Conservation (phyloP, 2,797 vertebrate genomes). For the Gorsachius magnificus region DNA sequence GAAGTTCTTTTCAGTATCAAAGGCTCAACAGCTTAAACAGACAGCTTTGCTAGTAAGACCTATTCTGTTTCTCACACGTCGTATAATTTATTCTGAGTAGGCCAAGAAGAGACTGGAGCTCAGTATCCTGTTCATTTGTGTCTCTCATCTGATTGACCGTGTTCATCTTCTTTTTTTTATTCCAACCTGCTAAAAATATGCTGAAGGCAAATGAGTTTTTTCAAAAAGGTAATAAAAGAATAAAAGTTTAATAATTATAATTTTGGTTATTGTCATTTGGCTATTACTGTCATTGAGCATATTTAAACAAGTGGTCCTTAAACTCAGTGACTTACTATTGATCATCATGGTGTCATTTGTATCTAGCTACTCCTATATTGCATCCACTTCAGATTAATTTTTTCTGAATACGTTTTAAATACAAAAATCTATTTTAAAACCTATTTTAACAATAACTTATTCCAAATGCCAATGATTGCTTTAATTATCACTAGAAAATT, state of each 20-base stretch:
- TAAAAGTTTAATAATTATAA: background rate
- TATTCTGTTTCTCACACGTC: background rate
- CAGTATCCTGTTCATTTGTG: background rate
- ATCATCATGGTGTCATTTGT: background rate
- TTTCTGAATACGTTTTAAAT: background rate
- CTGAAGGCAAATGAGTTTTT: background rate
- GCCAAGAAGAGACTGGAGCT: background rate
- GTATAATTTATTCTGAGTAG: background rate
- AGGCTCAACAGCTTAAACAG: background rate
- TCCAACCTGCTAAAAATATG: background rate
- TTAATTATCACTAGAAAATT: background rate
- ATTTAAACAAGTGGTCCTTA: background rate
- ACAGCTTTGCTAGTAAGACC: background rate
- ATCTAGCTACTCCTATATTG: background rate
- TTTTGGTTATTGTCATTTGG: background rate
- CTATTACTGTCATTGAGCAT: background rate
- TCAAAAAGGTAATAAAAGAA: background rate
- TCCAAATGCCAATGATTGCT: background rate
- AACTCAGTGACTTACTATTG: background rate
- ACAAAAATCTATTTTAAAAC: background rate
- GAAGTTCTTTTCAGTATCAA: background rate
- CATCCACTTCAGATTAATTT: background rate
- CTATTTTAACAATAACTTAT: background rate
- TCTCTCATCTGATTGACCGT: background rate
- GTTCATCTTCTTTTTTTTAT: background rate